Conservation (phyloP, 2,113 vertebrate species). For the Dasyurus viverrinus region DNA sequence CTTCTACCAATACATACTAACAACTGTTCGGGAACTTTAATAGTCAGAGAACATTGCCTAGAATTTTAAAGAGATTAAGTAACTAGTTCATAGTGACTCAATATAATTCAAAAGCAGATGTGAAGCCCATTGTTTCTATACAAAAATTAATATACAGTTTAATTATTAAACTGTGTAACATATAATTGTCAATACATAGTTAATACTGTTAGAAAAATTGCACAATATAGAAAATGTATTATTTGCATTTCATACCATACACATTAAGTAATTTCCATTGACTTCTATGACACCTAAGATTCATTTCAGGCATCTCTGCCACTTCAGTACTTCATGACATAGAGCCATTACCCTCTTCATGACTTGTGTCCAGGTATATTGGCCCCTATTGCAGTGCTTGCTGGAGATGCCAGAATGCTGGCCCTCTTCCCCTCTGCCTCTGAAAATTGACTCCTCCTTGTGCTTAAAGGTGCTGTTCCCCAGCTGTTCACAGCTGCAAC, state of each 20-base stretch:
- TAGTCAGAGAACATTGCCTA: not conserved
- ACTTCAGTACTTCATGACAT: not conserved
- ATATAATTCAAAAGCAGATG: not conserved
- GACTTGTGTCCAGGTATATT: no score
- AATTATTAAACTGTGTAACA: no score
- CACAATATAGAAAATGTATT: not conserved
- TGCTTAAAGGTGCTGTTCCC: not conserved
- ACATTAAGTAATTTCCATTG: not conserved
- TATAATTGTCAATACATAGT: not conserved
- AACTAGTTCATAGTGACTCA: not conserved
- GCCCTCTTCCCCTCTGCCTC: not conserved
- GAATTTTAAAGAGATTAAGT: not conserved
- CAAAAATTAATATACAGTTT: not conserved
- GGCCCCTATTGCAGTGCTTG: not conserved
- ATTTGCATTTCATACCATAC: not conserved
- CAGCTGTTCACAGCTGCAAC: not conserved
- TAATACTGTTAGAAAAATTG: not conserved
- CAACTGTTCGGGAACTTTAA: not conserved
- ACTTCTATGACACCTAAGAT: not conserved
- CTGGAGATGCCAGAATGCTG: not conserved
- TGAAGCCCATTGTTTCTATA: not conserved
- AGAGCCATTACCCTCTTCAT: not conserved
- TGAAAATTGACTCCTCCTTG: not conserved
- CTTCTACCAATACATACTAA: not conserved
- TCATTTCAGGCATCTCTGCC: not conserved